These are phyloP conservation scores for Saccostrea echinata DNA, from an alignment of 1,140 invertebrate species.

Conservation along the genomic window DNA sequence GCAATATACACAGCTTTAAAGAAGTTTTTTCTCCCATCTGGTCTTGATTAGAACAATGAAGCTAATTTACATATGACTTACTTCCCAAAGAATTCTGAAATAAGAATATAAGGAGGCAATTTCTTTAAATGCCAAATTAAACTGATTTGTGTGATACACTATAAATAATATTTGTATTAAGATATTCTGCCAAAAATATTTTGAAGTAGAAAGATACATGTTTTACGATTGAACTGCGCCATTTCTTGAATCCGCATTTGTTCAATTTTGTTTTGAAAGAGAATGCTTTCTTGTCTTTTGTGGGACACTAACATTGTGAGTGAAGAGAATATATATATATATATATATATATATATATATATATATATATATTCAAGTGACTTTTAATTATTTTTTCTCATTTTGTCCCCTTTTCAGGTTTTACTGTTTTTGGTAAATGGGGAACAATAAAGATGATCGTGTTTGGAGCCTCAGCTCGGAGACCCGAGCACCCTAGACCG, in stretches of 20 bases:
- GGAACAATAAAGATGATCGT: slow-evolving; percentile 8
- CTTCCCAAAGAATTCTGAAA: not conserved
- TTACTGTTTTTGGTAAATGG: not conserved
- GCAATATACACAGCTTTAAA: not conserved
- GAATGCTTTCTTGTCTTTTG: not conserved
- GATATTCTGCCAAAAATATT: not conserved
- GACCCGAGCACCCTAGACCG: not conserved
- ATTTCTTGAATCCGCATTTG: not conserved
- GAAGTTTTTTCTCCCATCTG: not conserved
- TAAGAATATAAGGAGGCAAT: not conserved
- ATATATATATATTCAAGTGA: too few species aligned
- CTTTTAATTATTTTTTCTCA: not conserved
- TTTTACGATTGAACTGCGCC: not conserved
- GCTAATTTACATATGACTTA: not conserved
- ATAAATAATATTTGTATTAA: slow-evolving; percentile 8
- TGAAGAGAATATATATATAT: not conserved
- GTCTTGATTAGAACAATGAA: not conserved
- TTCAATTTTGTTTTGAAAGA: not conserved
- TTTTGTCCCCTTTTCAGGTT: not conserved
- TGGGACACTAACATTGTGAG: not conserved
- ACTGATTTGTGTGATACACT: slow-evolving; percentile 1
- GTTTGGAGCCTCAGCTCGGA: not conserved
- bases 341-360: not conserved
- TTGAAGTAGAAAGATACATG: not conserved
- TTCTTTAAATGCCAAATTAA: not conserved